Conservation (phyloP, 2,888 invertebrate species). For the Prosapia bicincta region DNA sequence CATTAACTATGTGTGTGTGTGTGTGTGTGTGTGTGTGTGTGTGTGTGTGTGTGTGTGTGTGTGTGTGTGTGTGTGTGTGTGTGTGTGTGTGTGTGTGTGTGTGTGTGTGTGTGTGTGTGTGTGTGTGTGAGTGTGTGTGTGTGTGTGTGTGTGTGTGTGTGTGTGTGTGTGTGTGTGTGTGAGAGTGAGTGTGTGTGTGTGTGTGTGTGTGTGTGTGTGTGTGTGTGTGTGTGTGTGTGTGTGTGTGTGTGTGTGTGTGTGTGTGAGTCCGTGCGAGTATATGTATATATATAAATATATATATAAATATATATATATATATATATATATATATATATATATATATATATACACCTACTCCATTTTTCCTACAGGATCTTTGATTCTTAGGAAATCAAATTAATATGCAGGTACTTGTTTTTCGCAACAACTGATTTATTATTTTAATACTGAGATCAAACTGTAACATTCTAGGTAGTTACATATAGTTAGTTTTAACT, state of each 20-base stretch:
- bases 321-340: too few species aligned
- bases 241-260: constrained; percentile 9
- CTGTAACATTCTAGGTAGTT: too few species aligned
- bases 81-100: constrained; percentile 4
- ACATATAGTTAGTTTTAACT: too few species aligned
- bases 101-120: constrained; percentile 3
- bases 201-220: constrained; percentile 8
- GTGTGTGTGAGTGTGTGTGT: constrained; percentile 3
- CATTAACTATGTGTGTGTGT: constrained; percentile 1
- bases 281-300: not conserved
- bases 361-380: too few species aligned
- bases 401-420: too few species aligned
- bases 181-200: constrained; percentile 5
- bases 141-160: constrained; percentile 3
- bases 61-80: constrained; percentile 5
- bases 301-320: too few species aligned
- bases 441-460: too few species aligned
- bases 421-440: too few species aligned
- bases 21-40: constrained; percentile 4
- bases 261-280: not conserved
- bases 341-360: too few species aligned
- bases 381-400: too few species aligned
- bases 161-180: constrained; percentile 6
- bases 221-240: constrained; percentile 9
- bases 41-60: constrained; percentile 4